Percentiles rank a stretch among this genome's conserved stretches.
Evolutionary conservation across 2,888 invertebrate genomes (phyloP).

Genomic region (Agrochola macilenta): DNA sequence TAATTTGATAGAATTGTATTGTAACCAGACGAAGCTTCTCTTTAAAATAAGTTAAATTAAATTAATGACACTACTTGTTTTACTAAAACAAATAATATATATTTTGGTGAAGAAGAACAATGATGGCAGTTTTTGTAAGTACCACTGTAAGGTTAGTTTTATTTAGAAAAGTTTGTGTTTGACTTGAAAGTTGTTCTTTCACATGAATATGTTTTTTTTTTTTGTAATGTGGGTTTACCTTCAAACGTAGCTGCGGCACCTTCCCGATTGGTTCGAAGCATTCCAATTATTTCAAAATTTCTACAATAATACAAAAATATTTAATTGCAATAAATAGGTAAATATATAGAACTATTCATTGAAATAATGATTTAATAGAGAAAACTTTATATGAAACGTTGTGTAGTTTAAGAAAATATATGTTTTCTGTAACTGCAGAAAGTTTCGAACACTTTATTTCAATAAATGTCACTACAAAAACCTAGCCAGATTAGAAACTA

Average conservation of each 20-base stretch:
- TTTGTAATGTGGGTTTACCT: conserved; percentile 57
- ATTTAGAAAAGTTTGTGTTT: neutral
- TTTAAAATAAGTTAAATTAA: neutral
- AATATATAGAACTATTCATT: neutral
- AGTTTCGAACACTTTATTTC: neutral
- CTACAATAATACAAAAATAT: conserved; percentile 42
- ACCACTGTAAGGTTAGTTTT: neutral
- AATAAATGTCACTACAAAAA: conserved; percentile 8
- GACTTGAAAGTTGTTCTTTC: neutral
- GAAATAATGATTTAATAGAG: neutral
- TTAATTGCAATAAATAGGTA: neutral
- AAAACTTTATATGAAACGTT: too few relatives aligned
- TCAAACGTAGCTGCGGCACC: conserved; percentile 56
- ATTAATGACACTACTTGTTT: neutral
- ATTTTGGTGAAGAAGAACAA: neutral
- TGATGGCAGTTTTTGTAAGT: neutral
- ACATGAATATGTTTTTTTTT: neutral
- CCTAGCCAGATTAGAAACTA: conserved; percentile 35
- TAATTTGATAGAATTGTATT: neutral
- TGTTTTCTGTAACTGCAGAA: neutral
- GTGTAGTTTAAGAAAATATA: too few relatives aligned
- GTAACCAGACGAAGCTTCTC: neutral
- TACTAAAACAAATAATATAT: neutral
- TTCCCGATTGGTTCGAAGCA: conserved; percentile 67
- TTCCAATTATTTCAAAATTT: conserved; percentile 39